These are phyloP conservation scores for Drosophila antonietae DNA, from an alignment of 2,888 invertebrate species.

Conservation along the genomic window DNA sequence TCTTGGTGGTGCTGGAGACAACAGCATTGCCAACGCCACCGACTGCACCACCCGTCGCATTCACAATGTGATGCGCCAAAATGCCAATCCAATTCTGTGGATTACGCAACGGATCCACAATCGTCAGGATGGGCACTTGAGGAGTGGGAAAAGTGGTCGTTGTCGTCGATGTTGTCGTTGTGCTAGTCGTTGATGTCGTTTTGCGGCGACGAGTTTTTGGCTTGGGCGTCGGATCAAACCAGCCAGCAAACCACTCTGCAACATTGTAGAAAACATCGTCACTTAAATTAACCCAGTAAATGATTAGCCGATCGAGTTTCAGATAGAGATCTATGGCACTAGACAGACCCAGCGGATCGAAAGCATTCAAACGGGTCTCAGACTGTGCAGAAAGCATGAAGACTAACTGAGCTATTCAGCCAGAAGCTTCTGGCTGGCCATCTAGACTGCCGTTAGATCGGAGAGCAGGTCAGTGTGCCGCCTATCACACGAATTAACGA, in stretches of 20 bases:
- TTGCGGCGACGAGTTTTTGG: slow-evolving; percentile 68
- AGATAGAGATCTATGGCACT: not conserved
- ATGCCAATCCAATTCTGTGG: slow-evolving; percentile 84
- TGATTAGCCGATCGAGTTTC: not conserved
- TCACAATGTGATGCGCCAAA: slow-evolving; percentile 83
- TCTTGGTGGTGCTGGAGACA: slow-evolving; percentile 58
- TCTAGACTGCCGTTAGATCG: slow-evolving; percentile 25
- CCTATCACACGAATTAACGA: not conserved
- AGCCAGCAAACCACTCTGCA: slow-evolving; percentile 85
- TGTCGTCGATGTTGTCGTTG: slow-evolving; percentile 73
- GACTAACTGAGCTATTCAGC: not conserved
- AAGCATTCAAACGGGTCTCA: slow-evolving; percentile 3
- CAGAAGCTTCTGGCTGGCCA: slow-evolving; percentile 10
- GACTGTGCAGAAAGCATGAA: slow-evolving; percentile 49
- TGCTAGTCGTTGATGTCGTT: slow-evolving; percentile 71
- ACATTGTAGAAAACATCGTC: not conserved
- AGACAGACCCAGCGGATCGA: slow-evolving; percentile 10
- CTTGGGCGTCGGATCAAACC: slow-evolving; percentile 84
- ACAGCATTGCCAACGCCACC: not conserved
- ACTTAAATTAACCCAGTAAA: not conserved
- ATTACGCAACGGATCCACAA: slow-evolving; percentile 83
- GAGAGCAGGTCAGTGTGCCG: slow-evolving; percentile 44
- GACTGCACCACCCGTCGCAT: slow-evolving; percentile 63
- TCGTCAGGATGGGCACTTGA: slow-evolving; percentile 83
- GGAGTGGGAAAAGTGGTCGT: slow-evolving; percentile 79